phyloP scores from a whole-genome alignment of 2,888 invertebrate genomes.

The Cabera pusaria region DNA sequence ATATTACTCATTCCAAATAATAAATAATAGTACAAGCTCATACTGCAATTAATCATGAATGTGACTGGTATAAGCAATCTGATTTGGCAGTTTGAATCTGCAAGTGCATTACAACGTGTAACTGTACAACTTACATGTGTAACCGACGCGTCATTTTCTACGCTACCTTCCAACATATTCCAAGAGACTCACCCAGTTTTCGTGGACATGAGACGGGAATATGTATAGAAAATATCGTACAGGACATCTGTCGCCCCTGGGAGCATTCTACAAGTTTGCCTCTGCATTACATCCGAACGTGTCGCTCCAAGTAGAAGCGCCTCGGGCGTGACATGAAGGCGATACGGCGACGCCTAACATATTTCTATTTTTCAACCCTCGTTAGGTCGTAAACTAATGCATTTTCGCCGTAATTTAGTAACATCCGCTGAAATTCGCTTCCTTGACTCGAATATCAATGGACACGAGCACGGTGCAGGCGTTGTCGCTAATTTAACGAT shows the following conservation, averaged over 20 bases:
- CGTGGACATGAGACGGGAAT: constrained; percentile 2
- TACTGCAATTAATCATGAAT: constrained; percentile 11
- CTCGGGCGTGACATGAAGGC: constrained; percentile 15
- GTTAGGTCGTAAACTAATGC: constrained; percentile 36
- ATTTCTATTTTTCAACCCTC: constrained; percentile 40
- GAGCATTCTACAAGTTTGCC: constrained; percentile 3
- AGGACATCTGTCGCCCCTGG: no score
- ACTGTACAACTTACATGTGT: constrained; percentile 10
- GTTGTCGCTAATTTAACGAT: constrained; percentile 46
- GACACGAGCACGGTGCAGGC: constrained; percentile 35
- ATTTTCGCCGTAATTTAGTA: constrained; percentile 39
- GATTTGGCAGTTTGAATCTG: constrained; percentile 7
- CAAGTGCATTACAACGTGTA: not conserved
- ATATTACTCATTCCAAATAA: no score
- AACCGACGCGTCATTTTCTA: constrained; percentile 15
- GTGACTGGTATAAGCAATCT: constrained; percentile 7
- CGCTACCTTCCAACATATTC: constrained; percentile 19
- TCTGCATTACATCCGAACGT: constrained; percentile 15
- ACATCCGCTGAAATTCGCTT: constrained; percentile 44
- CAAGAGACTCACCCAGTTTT: constrained; percentile 17
- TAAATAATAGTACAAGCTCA: no score
- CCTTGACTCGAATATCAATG: constrained; percentile 50
- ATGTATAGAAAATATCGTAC: constrained; percentile 10
- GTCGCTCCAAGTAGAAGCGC: constrained; percentile 1
- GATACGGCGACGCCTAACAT: constrained; percentile 27